Evolutionary conservation across 2,888 invertebrate species (phyloP).

Genomic region (Pegoplata infirma): DNA sequence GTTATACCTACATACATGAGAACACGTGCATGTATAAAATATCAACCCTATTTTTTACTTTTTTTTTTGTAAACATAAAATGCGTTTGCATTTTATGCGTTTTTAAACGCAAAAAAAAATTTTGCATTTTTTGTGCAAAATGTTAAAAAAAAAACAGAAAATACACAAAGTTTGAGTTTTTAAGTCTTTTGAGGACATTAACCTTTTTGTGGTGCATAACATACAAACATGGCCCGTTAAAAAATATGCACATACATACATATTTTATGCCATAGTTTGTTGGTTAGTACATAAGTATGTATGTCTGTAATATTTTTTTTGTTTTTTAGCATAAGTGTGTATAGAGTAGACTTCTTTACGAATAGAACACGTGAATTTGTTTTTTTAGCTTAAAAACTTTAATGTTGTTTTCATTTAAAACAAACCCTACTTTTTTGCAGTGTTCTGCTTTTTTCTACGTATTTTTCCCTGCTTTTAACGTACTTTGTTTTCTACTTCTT

Average conservation of each 20-base stretch:
- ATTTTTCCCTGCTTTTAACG: not conserved
- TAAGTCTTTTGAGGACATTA: conserved; percentile 75
- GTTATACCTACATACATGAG: no score
- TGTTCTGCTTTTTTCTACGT: not conserved
- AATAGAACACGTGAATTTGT: conserved; percentile 10
- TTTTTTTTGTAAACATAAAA: conserved; percentile 52
- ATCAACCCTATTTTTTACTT: conserved; percentile 51
- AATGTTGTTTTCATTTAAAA: conserved; percentile 26
- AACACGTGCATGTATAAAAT: no score
- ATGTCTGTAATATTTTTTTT: not conserved
- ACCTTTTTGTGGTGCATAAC: conserved; percentile 71
- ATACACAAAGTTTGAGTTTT: conserved; percentile 68
- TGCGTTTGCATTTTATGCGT: conserved; percentile 64
- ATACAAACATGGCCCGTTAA: conserved; percentile 41
- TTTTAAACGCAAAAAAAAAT: conserved; percentile 59
- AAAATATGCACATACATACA: conserved; percentile 35
- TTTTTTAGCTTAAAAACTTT: conserved; percentile 23
- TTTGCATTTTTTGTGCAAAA: conserved; percentile 49
- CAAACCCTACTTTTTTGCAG: conserved; percentile 5
- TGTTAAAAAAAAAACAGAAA: conserved; percentile 33
- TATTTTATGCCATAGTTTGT: not conserved
- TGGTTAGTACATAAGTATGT: conserved; percentile 25
- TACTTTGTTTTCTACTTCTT: conserved; percentile 18
- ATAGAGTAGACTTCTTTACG: conserved; percentile 33
- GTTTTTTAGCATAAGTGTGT: conserved; percentile 7